Conservation (phyloP, 2,797 vertebrate genomes). For the Ispidina picta region DNA sequence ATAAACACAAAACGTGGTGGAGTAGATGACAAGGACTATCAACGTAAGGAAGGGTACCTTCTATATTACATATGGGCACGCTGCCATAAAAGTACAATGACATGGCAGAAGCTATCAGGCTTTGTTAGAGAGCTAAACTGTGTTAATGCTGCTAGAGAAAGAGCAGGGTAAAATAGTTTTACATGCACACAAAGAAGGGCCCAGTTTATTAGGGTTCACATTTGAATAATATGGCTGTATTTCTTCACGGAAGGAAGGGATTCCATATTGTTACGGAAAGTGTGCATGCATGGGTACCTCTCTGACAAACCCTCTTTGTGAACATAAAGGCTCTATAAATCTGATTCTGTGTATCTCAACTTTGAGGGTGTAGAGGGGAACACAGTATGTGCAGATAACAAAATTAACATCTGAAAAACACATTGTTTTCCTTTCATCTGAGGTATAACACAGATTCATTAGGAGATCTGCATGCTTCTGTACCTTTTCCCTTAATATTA, state of each 20-base stretch:
- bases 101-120: neutral
- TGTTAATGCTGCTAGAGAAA: neutral
- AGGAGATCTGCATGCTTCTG: conserved; percentile 61
- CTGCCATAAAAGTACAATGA: neutral
- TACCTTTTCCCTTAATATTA: conserved; percentile 58
- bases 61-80: neutral
- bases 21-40: neutral
- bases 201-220: neutral
- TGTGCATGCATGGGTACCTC: conserved; percentile 32
- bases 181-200: neutral
- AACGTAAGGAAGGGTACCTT: neutral
- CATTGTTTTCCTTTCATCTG: conserved; percentile 65
- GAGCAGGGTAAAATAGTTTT: neutral
- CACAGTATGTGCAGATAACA: conserved; percentile 18
- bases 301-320: conserved; percentile 27
- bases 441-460: conserved; percentile 60
- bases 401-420: conserved; percentile 63
- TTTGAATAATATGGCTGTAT: conserved; percentile 49
- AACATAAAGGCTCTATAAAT: conserved; percentile 56
- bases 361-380: conserved; percentile 14
- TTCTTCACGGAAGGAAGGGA: conserved; percentile 24
- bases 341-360: conserved; percentile 23
- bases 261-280: neutral
- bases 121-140: neutral
- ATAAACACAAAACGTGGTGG: neutral